These are phyloP conservation scores for Zosterops pallidus DNA, from an alignment of 2,113 vertebrate species.

Conservation along the genomic window DNA sequence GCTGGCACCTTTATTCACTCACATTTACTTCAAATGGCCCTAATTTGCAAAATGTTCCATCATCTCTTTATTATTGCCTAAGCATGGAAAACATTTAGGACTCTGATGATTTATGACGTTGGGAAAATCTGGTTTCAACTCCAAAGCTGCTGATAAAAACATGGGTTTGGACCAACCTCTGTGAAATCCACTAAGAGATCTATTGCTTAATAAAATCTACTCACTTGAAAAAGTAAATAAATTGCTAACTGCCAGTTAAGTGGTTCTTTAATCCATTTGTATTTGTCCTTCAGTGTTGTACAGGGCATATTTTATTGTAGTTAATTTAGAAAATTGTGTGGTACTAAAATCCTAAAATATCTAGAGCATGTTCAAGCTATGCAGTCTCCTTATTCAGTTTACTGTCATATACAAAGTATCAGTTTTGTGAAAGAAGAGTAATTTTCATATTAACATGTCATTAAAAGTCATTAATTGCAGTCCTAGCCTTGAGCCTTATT, in stretches of 20 bases:
- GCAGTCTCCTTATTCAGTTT: neutral
- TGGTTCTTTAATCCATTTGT: neutral
- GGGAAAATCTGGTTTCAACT: neutral
- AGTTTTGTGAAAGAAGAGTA: neutral
- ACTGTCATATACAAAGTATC: neutral
- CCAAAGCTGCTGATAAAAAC: neutral
- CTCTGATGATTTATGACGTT: neutral
- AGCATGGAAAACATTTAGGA: neutral
- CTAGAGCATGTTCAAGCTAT: neutral
- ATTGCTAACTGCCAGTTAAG: neutral
- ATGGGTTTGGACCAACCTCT: neutral
- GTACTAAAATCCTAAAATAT: neutral
- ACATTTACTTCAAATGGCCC: neutral
- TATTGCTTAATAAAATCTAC: neutral
- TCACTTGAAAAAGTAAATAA: neutral
- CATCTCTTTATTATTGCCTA: neutral
- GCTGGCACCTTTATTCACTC: neutral
- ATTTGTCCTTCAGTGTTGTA: neutral
- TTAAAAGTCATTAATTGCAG: neutral
- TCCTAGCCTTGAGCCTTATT: neutral
- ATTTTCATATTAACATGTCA: neutral
- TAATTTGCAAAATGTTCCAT: neutral
- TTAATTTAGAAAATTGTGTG: neutral
- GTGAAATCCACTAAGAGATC: neutral
- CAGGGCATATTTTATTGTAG: neutral